Conservation (phyloP, 2,797 vertebrate genomes). For the Gallinago stenura region DNA sequence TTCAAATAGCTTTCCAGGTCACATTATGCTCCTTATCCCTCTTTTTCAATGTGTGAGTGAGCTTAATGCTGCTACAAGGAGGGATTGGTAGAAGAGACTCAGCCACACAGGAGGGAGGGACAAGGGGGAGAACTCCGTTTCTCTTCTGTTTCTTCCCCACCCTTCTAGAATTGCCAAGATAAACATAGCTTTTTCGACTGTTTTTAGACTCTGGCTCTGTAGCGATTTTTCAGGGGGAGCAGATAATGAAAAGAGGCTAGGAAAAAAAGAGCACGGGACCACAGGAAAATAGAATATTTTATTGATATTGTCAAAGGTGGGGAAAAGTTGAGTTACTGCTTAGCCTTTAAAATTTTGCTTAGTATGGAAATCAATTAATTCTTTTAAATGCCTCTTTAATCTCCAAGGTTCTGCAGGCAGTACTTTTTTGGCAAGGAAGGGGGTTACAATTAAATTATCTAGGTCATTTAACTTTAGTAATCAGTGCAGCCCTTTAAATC, state of each 20-base stretch:
- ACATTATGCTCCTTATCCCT: not conserved
- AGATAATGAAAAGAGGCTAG: not conserved
- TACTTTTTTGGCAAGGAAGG: not conserved
- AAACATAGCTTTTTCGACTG: conserved; percentile 3
- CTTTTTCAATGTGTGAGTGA: not conserved
- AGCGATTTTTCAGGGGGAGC: not conserved
- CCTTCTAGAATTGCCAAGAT: conserved; percentile 4
- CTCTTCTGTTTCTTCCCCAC: conserved; percentile 12
- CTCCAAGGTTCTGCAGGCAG: not conserved
- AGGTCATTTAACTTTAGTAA: conserved; percentile 26
- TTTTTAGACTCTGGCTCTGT: not conserved
- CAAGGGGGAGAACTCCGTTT: not conserved
- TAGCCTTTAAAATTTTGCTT: not conserved
- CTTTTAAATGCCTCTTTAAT: conserved; percentile 10
- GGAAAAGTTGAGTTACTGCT: not conserved
- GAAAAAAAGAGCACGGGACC: not conserved
- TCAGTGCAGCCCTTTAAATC: not conserved
- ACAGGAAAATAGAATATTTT: not conserved
- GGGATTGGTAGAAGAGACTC: not conserved
- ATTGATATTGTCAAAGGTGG: not conserved
- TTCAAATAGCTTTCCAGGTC: conserved; percentile 17
- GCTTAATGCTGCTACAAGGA: not conserved
- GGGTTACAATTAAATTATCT: conserved; percentile 25
- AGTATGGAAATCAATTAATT: not conserved
- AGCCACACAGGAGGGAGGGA: not conserved